These are phyloP conservation scores for Condylura cristata DNA, from an alignment of 2,113 vertebrate genomes.

Conservation along the genomic window DNA sequence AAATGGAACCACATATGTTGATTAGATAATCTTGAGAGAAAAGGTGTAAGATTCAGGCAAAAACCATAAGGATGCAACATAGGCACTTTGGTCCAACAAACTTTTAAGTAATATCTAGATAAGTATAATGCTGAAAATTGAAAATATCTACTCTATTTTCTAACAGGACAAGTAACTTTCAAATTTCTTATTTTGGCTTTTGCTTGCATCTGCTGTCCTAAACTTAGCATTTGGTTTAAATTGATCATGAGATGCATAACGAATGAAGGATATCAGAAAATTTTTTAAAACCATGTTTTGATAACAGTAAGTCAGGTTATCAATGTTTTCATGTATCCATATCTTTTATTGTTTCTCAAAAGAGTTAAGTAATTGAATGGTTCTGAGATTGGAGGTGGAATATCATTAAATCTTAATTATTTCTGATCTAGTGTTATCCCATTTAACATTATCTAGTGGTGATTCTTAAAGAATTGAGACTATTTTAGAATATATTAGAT, in stretches of 20 bases:
- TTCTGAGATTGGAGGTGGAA: neutral
- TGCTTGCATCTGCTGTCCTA: neutral
- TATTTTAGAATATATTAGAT: neutral
- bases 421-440: neutral
- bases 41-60: neutral
- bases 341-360: neutral
- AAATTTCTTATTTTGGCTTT: neutral
- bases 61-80: neutral
- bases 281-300: neutral
- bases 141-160: neutral
- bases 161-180: neutral
- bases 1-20: neutral
- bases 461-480: neutral
- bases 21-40: neutral
- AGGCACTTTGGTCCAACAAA: neutral
- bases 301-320: neutral
- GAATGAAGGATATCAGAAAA: neutral
- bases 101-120: neutral
- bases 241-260: neutral
- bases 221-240: neutral
- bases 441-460: slow-evolving; percentile 20
- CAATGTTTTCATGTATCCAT: neutral
- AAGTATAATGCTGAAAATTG: neutral
- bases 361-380: slow-evolving; percentile 1
- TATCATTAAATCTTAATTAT: slow-evolving; percentile 20